Evolutionary conservation across 2,888 invertebrate species (phyloP).

Genomic region (Oscheius sp.): DNA sequence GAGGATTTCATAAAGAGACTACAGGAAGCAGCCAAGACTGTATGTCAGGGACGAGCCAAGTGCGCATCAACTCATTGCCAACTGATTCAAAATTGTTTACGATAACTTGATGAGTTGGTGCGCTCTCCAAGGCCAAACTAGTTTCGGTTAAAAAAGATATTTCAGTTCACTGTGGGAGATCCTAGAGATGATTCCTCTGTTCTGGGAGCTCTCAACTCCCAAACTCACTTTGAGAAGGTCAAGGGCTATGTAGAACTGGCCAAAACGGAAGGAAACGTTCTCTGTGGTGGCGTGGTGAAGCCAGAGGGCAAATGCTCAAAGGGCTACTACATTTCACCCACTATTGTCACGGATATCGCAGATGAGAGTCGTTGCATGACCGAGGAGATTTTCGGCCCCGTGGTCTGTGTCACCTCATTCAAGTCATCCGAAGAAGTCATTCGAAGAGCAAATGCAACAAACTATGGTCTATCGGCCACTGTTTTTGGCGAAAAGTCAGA

Average conservation of each 20-base stretch:
- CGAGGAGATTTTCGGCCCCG: constrained; percentile 79
- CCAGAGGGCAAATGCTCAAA: constrained; percentile 73
- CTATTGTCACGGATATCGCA: constrained; percentile 75
- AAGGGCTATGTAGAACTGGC: constrained; percentile 73
- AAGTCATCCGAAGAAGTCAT: constrained; percentile 74
- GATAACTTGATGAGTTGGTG: too few species aligned
- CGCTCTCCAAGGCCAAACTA: too few species aligned
- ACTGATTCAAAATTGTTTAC: too few species aligned
- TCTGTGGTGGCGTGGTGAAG: constrained; percentile 74
- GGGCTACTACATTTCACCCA: constrained; percentile 77
- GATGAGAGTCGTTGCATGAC: constrained; percentile 76
- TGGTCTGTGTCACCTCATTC: constrained; percentile 75
- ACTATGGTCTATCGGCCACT: constrained; percentile 77
- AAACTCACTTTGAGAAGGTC: constrained; percentile 75
- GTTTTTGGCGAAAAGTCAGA: constrained; percentile 76
- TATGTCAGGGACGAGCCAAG: constrained; percentile 18
- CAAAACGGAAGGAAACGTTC: constrained; percentile 74
- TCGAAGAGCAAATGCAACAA: constrained; percentile 75
- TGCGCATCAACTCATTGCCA: too few species aligned
- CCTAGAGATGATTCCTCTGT: constrained; percentile 50
- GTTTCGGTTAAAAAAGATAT: not conserved
- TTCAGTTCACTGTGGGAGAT: constrained; percentile 62
- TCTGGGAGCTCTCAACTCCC: constrained; percentile 76
- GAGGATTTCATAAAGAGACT: constrained; percentile 75
- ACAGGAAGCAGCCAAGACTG: constrained; percentile 59